Evolutionary conservation across 2,888 invertebrate species (phyloP).

Genomic region (Nasonia oneida): DNA sequence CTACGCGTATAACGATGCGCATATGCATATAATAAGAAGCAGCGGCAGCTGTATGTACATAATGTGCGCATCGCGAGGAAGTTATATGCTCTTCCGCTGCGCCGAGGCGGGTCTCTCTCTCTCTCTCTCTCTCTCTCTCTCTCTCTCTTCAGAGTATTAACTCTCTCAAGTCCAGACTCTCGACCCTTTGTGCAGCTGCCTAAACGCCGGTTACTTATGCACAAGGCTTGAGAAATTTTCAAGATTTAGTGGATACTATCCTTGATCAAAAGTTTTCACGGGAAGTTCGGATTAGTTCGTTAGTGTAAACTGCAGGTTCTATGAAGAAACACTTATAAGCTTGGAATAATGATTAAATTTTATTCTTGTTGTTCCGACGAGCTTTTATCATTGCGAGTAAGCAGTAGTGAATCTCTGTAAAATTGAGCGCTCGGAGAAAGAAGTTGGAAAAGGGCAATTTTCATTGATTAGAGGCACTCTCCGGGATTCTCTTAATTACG

Average conservation of each 20-base stretch:
- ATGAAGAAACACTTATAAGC: too few relatives aligned
- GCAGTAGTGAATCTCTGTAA: not conserved
- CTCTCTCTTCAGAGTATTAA: slow-evolving; percentile 1
- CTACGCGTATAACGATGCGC: not conserved
- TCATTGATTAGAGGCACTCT: slow-evolving; percentile 6
- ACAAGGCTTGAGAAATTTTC: not conserved
- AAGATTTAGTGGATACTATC: too few relatives aligned
- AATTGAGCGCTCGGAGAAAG: not conserved
- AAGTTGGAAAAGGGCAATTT: not conserved
- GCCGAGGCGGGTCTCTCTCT: not conserved
- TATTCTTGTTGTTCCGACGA: too few relatives aligned
- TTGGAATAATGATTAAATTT: too few relatives aligned
- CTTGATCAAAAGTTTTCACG: not conserved
- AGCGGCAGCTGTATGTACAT: not conserved
- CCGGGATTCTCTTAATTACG: slow-evolving; percentile 8
- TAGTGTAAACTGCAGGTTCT: too few relatives aligned
- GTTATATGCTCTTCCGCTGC: not conserved
- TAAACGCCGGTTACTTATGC: not conserved
- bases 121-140: not conserved
- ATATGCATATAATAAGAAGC: not conserved
- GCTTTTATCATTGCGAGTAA: not conserved
- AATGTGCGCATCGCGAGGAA: not conserved
- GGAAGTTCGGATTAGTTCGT: too few relatives aligned
- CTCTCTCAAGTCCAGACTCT: not conserved
- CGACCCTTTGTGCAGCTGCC: not conserved